Percentiles rank a stretch among this genome's conserved stretches.
phyloP scores from a whole-genome alignment of 2,113 vertebrate species.

The Amazona guildingii region DNA sequence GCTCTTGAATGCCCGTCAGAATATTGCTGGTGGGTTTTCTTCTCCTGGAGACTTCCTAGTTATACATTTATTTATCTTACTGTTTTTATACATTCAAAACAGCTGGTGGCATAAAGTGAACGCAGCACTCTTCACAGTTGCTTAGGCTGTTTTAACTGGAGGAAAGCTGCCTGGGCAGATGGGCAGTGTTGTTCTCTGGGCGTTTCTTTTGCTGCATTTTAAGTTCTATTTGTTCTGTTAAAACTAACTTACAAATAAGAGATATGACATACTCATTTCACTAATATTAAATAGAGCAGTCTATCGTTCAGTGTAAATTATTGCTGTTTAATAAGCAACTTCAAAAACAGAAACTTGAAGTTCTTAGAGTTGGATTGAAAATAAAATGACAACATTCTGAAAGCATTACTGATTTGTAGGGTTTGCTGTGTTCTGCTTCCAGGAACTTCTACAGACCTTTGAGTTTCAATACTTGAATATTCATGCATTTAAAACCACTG shows the following conservation, averaged over 20 bases:
- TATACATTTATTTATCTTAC: background rate
- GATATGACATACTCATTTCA: background rate
- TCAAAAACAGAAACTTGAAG: background rate
- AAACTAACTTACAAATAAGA: background rate
- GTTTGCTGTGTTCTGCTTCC: background rate
- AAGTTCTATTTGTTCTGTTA: constrained; percentile 6
- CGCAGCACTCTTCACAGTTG: background rate
- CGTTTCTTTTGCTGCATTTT: background rate
- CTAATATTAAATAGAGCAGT: background rate
- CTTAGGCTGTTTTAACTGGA: constrained; percentile 42
- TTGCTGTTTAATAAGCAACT: background rate
- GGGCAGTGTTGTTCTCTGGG: background rate
- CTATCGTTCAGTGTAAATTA: background rate
- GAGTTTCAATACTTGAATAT: background rate
- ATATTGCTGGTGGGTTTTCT: constrained; percentile 17
- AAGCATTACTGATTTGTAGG: background rate
- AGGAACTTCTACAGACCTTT: background rate
- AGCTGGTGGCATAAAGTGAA: background rate
- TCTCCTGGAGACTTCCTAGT: background rate
- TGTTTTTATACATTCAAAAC: background rate
- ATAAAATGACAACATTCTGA: background rate
- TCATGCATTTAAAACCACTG: background rate
- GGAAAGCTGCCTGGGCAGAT: constrained; percentile 10
- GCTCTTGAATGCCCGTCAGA: background rate
- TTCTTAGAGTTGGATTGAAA: background rate